Percentiles rank a stretch among this genome's conserved stretches.
phyloP scores from a whole-genome alignment of 2,797 vertebrate species.

The Mustela erminea region DNA sequence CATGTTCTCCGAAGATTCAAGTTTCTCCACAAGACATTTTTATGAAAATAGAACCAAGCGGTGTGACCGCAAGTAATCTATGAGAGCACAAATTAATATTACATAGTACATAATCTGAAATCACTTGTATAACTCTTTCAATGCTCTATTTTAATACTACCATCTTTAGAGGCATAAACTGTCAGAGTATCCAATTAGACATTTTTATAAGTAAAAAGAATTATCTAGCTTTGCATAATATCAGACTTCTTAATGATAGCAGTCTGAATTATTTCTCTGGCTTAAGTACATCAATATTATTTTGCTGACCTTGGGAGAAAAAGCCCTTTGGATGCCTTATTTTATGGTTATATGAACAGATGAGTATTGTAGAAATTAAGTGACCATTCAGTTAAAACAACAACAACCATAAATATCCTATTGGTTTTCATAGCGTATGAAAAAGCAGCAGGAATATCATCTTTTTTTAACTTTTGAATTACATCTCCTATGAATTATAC shows the following conservation, averaged over 20 bases:
- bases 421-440: conserved; percentile 75
- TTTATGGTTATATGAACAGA: conserved; percentile 80
- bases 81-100: conserved; percentile 3
- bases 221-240: conserved; percentile 71
- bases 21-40: conserved; percentile 62
- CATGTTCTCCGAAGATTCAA: conserved; percentile 58
- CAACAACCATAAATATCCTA: conserved; percentile 63
- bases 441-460: conserved; percentile 54
- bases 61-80: conserved; percentile 50
- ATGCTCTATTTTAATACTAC: not conserved
- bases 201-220: conserved; percentile 71
- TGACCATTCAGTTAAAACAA: conserved; percentile 70
- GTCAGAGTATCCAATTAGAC: conserved; percentile 55
- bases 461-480: conserved; percentile 52
- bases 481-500: not conserved
- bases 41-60: conserved; percentile 64
- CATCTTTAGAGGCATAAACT: not conserved
- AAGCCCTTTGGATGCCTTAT: conserved; percentile 76
- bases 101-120: not conserved
- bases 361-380: conserved; percentile 78
- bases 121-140: not conserved
- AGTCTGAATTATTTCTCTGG: conserved; percentile 77
- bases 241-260: conserved; percentile 58
- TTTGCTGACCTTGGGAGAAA: conserved; percentile 74
- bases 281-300: conserved; percentile 69